Evolutionary conservation across 2,797 vertebrate genomes (phyloP), one percentile per base, ranked within the genome.

Genomic region (Rhodeus uyekii): DNA sequence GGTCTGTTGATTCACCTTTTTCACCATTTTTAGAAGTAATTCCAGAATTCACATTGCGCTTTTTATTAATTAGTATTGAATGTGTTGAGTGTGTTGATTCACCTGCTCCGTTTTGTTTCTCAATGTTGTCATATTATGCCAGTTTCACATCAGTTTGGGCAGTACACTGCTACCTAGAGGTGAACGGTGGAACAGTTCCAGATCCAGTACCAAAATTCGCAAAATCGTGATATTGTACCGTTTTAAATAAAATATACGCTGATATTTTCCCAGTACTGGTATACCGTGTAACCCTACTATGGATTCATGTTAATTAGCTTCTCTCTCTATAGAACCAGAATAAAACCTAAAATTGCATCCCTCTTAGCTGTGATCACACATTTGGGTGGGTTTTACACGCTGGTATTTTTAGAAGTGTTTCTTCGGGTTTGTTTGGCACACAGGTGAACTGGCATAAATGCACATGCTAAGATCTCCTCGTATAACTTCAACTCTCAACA

Each of bases 231-330:
- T 53, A 53, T 3, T 3, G 3, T n/a, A n/a, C 22, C 22, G 50
- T 10, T 53, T 53, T 9, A 12, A 10, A 53, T n/a, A 10, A n/a
- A 53, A 53, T 12, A 48, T 7, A 48, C 19, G 24, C 50, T 4
- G 10, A n/a, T 12, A n/a, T 24, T 55, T 24, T 24, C 4, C 22
- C 22, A 55, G 50, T 22, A 53, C 50, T 0, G 48, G 5, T 48
- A 12, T 55, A 55, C n/a, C 9, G 50, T 9, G 50, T 9, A 10
- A 24, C 22, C 9, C n/a, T 10, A 12, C 39, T 42, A n/a, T 16
- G 14, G 4, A 46, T 80, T 80, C 34, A 63, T 69, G 64, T 22
- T 69, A 48, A 84, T 75, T 68, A 83, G 67, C n/a, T 73, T 39
- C 58, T 64, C 39, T 61, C 63, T 75, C 39, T 58, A 8, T 68